Evolutionary conservation across 2,113 vertebrate species (phyloP).

Genomic region (Ageneiosus marmoratus): DNA sequence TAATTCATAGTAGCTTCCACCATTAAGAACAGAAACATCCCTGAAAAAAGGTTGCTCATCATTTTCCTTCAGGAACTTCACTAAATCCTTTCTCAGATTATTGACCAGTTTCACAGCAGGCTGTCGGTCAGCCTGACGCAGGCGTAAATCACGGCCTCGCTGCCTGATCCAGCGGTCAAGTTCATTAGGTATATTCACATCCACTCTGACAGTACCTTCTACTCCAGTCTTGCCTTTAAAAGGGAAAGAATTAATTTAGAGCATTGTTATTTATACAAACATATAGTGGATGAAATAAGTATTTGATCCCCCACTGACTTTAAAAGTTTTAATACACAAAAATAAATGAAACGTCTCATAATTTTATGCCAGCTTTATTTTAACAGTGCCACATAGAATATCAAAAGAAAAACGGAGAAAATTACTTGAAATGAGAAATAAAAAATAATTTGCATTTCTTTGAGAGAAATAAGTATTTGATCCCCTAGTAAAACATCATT

Average conservation of each 20-base stretch:
- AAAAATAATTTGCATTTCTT: too few relatives aligned
- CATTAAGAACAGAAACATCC: constrained; percentile 55
- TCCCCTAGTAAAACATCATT: too few relatives aligned
- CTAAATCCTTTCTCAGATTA: constrained; percentile 60
- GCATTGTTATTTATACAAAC: neutral
- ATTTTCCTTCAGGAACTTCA: constrained; percentile 61
- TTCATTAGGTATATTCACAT: constrained; percentile 2
- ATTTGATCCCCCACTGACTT: too few relatives aligned
- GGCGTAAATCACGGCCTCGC: constrained; percentile 47
- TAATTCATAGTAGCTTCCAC: constrained; percentile 68
- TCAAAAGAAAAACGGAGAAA: too few relatives aligned
- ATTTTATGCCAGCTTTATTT: too few relatives aligned
- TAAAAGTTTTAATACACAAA: too few relatives aligned
- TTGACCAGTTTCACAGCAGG: constrained; percentile 61
- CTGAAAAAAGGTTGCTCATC: constrained; percentile 59
- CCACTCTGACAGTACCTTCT: neutral
- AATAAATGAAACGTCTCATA: too few relatives aligned
- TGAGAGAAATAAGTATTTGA: too few relatives aligned
- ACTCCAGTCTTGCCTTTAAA: neutral
- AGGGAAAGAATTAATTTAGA: neutral
- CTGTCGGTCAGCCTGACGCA: constrained; percentile 49
- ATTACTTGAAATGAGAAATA: too few relatives aligned
- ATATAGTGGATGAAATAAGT: too few relatives aligned
- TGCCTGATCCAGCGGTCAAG: constrained; percentile 53
- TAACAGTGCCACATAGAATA: too few relatives aligned